Conservation (phyloP, 2,888 invertebrate species). For the Mayetiola destructor region DNA sequence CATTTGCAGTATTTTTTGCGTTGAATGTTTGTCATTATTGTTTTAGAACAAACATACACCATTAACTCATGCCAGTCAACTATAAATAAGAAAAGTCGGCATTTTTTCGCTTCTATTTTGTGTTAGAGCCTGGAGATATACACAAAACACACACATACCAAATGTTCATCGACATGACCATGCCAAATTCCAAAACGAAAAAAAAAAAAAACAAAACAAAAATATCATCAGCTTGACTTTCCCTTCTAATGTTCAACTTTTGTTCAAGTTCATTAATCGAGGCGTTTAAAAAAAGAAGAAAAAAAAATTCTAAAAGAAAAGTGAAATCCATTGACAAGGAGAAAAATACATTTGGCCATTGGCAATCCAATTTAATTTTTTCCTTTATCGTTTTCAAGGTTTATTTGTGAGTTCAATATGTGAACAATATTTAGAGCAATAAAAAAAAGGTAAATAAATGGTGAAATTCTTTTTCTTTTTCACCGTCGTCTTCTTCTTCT, state of each 20-base stretch:
- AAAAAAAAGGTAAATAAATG: no score
- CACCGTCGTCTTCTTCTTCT: no score
- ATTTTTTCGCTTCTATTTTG: no score
- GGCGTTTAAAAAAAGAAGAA: background rate
- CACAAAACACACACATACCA: background rate
- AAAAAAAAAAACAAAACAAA: background rate
- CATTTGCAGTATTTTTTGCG: background rate
- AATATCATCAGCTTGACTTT: background rate
- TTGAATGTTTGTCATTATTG: slow-evolving; percentile 3
- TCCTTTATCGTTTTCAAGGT: background rate
- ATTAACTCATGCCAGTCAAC: slow-evolving; percentile 6
- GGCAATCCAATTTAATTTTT: background rate
- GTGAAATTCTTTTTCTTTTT: no score
- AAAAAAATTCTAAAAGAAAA: background rate
- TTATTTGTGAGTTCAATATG: no score
- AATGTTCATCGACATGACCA: no score
- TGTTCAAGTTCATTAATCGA: slow-evolving; percentile 11
- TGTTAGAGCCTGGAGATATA: background rate
- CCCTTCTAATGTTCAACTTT: background rate
- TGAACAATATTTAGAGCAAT: no score
- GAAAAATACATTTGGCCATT: background rate
- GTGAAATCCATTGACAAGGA: background rate
- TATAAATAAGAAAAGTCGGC: background rate
- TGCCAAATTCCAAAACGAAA: no score
- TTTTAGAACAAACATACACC: background rate